Evolutionary conservation across 1,140 invertebrate genomes (phyloP).

Genomic region (Drosophila malerkotliana): DNA sequence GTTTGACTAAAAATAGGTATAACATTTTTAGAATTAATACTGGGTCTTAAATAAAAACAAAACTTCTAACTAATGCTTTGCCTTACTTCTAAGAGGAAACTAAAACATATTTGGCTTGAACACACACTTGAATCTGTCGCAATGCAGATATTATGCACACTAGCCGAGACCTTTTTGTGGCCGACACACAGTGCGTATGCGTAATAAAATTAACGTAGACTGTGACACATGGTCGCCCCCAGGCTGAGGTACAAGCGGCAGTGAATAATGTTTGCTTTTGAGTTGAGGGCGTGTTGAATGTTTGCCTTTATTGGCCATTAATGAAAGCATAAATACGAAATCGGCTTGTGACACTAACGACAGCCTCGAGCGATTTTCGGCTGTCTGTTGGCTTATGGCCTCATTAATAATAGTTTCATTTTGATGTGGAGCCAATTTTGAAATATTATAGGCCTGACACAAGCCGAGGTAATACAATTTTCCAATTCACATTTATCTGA

Average conservation of each 20-base stretch:
- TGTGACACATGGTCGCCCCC: slow-evolving; percentile 51
- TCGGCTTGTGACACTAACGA: slow-evolving; percentile 38
- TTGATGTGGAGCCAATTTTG: slow-evolving; percentile 49
- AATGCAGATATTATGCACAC: slow-evolving; percentile 59
- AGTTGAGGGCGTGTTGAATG: background rate
- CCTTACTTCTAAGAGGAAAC: slow-evolving; percentile 6
- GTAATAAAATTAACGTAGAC: slow-evolving; percentile 74
- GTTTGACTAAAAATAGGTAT: slow-evolving; percentile 2
- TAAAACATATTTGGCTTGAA: slow-evolving; percentile 6
- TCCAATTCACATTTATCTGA: slow-evolving; percentile 14
- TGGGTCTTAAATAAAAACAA: slow-evolving; percentile 9
- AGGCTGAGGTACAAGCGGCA: slow-evolving; percentile 14
- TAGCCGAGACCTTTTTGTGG: slow-evolving; percentile 30
- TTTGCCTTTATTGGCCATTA: slow-evolving; percentile 53
- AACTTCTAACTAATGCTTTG: slow-evolving; percentile 35
- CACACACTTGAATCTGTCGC: slow-evolving; percentile 57
- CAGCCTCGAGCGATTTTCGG: slow-evolving; percentile 29
- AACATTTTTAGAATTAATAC: background rate
- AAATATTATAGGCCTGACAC: slow-evolving; percentile 2
- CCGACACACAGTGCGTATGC: slow-evolving; percentile 60
- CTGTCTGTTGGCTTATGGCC: slow-evolving; percentile 32
- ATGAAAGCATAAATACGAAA: slow-evolving; percentile 66
- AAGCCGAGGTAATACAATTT: slow-evolving; percentile 16
- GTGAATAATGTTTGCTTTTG: slow-evolving; percentile 41
- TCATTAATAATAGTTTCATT: slow-evolving; percentile 62